Conservation (phyloP, 1,140 invertebrate species). For the Drosophila obscura region DNA sequence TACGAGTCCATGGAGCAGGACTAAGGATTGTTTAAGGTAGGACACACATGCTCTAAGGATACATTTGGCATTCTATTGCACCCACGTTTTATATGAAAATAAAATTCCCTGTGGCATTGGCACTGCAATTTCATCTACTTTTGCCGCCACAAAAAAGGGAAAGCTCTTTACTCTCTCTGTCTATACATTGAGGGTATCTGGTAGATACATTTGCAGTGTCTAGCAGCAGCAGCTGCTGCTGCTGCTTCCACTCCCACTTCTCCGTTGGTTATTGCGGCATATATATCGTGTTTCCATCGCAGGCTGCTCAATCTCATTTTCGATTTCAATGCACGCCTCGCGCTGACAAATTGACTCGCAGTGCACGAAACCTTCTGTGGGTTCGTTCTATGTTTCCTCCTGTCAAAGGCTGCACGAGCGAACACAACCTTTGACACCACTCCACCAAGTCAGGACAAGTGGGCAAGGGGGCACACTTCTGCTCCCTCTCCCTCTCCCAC, state of each 20-base stretch:
- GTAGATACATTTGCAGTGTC: too few species aligned
- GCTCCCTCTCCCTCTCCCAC: neutral
- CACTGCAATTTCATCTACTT: too few species aligned
- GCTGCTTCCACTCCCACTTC: neutral
- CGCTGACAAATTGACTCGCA: constrained; percentile 75
- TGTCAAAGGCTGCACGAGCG: constrained; percentile 62
- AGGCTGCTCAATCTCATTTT: constrained; percentile 52
- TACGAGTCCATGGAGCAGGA: too few species aligned
- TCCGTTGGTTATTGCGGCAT: constrained; percentile 22
- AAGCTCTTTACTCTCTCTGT: too few species aligned
- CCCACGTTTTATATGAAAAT: too few species aligned
- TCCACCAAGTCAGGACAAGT: constrained; percentile 9
- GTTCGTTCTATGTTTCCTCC: constrained; percentile 5
- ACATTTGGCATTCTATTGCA: too few species aligned
- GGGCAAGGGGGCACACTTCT: constrained; percentile 1
- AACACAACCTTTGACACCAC: constrained; percentile 75
- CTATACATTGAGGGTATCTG: too few species aligned
- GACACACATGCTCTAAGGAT: too few species aligned
- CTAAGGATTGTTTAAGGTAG: too few species aligned
- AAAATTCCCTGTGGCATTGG: too few species aligned
- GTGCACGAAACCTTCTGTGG: constrained; percentile 9
- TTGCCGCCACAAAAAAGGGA: too few species aligned
- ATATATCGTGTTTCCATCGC: constrained; percentile 65
- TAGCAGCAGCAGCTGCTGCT: constrained; percentile 45
- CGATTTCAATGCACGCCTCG: constrained; percentile 55